These are phyloP conservation scores for Florisuga fusca DNA, from an alignment of 2,797 vertebrate species.

Conservation along the genomic window DNA sequence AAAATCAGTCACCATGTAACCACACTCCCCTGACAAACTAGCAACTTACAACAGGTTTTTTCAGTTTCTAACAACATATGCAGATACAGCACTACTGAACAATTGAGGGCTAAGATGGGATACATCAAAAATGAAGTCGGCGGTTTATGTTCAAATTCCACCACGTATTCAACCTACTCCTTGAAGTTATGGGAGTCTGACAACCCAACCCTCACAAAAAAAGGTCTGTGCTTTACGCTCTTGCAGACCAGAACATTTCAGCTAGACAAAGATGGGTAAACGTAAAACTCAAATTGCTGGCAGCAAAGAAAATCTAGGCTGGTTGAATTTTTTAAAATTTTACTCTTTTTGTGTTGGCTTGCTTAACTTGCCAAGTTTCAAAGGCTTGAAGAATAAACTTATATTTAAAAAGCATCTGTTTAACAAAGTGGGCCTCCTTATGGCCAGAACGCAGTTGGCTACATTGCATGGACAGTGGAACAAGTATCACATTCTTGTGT, in stretches of 20 bases:
- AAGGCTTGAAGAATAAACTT: not conserved
- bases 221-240: not conserved
- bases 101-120: not conserved
- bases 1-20: slow-evolving; percentile 34
- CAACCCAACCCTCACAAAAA: not conserved
- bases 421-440: not conserved
- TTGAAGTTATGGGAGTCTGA: not conserved
- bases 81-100: not conserved
- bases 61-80: slow-evolving; percentile 30
- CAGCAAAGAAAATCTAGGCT: not conserved
- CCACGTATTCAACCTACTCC: not conserved
- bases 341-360: not conserved
- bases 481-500: not conserved
- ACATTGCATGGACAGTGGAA: fast-evolving
- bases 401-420: not conserved
- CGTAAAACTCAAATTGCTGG: not conserved
- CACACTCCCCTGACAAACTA: not conserved
- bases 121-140: not conserved
- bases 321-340: not conserved
- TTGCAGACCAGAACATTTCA: not conserved
- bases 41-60: not conserved
- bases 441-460: not conserved
- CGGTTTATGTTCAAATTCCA: not conserved
- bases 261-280: not conserved
- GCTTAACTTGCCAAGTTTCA: not conserved